These are phyloP conservation scores for Aphrocallistes beatrix DNA, from an alignment of 37 sponge, comb jelly and placozoan species.

Conservation along the genomic window DNA sequence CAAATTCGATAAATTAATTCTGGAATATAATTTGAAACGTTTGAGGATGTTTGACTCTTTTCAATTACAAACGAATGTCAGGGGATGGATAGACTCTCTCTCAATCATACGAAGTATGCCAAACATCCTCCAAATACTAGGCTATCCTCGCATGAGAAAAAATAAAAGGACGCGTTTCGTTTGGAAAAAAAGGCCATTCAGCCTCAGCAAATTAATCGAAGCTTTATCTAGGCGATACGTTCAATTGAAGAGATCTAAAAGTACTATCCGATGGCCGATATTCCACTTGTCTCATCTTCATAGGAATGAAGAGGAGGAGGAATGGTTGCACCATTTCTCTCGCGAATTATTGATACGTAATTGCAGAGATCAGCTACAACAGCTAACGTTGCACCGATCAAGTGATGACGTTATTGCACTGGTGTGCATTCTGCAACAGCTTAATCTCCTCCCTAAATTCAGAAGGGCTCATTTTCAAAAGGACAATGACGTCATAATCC, in stretches of 20 bases:
- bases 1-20: background rate
- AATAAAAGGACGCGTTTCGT: background rate
- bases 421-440: background rate
- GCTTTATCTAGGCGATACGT: background rate
- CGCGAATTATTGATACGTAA: background rate
- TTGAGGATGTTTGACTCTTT: background rate
- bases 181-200: background rate
- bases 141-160: background rate
- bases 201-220: background rate
- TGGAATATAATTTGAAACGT: background rate
- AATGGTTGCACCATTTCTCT: background rate
- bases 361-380: background rate
- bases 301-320: background rate
- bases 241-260: background rate
- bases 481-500: too few species aligned
- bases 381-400: background rate
- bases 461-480: too few species aligned
- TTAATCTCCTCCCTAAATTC: background rate
- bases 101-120: background rate
- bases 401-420: slow-evolving; percentile 13
- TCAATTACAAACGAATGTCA: background rate
- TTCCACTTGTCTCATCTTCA: background rate
- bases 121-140: background rate
- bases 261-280: background rate
- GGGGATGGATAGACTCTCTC: background rate